phyloP scores from a whole-genome alignment of 2,113 vertebrate genomes.

The Saimiri boliviensis region DNA sequence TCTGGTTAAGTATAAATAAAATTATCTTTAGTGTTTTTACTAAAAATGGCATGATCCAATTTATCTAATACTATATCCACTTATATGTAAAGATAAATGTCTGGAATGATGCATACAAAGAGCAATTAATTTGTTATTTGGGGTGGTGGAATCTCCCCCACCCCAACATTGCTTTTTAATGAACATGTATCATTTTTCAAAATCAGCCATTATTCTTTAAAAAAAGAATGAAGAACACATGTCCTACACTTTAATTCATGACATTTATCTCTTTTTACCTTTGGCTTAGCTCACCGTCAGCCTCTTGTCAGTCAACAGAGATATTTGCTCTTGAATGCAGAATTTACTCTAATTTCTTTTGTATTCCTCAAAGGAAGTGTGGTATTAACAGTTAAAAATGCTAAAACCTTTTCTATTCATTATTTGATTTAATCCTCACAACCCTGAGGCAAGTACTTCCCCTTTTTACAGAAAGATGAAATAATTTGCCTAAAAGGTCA shows the following conservation, averaged over 20 bases:
- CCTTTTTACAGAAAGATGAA: constrained; percentile 30
- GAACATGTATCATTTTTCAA: neutral
- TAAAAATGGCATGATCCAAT: neutral
- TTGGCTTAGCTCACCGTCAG: neutral
- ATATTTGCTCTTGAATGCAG: neutral
- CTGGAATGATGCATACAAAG: neutral
- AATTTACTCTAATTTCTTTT: constrained; percentile 26
- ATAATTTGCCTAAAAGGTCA: constrained; percentile 24
- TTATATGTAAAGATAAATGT: neutral
- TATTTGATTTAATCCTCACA: constrained; percentile 35
- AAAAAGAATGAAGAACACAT: neutral
- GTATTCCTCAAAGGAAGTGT: neutral
- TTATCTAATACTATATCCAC: neutral
- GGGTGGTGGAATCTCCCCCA: neutral
- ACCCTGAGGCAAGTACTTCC: neutral
- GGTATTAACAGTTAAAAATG: neutral
- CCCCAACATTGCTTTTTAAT: neutral
- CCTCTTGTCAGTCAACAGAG: neutral
- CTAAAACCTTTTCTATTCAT: neutral
- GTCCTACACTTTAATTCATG: neutral
- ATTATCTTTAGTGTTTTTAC: neutral
- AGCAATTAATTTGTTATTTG: neutral
- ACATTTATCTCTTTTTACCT: neutral
- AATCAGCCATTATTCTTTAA: neutral
- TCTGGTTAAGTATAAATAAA: neutral